Evolutionary conservation across 2,888 invertebrate genomes (phyloP).

Genomic region (Trichogramma evanescens): DNA sequence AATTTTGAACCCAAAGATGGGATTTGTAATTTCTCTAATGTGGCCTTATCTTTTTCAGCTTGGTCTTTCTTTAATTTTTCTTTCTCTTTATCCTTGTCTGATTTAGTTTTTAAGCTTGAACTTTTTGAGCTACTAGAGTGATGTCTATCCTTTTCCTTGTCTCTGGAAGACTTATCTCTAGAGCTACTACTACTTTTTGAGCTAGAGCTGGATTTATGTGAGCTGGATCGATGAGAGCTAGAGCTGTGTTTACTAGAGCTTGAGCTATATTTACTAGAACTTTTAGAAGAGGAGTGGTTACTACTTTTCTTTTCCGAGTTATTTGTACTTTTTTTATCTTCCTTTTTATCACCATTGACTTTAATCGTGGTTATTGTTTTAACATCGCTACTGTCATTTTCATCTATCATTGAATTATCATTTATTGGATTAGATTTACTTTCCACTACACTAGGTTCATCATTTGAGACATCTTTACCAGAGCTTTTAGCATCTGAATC

Average conservation of each 20-base stretch:
- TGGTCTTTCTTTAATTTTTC: conserved; percentile 49
- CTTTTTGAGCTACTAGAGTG: conserved; percentile 31
- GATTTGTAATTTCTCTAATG: conserved; percentile 59
- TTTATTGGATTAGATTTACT: conserved; percentile 33
- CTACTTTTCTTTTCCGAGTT: conserved; percentile 42
- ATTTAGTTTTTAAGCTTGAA: conserved; percentile 32
- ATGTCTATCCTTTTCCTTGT: conserved; percentile 37
- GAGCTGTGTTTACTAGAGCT: conserved; percentile 28
- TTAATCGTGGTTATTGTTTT: conserved; percentile 51
- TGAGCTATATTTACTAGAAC: conserved; percentile 28
- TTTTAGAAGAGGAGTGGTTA: conserved; percentile 46
- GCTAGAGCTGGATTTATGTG: conserved; percentile 31
- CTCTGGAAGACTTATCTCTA: conserved; percentile 40
- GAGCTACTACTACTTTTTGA: conserved; percentile 27
- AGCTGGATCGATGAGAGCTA: conserved; percentile 35
- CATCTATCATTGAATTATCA: conserved; percentile 27
- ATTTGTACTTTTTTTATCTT: conserved; percentile 40
- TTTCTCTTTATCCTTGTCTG: conserved; percentile 46
- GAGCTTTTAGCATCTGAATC: conserved; percentile 22
- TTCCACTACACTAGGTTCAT: conserved; percentile 31
- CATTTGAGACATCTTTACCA: conserved; percentile 25
- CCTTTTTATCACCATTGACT: conserved; percentile 49
- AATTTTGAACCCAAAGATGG: conserved; percentile 63
- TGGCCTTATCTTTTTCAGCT: conserved; percentile 63
- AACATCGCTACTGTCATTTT: conserved; percentile 40